Conservation (phyloP, 2,113 vertebrate genomes). For the Dasyprocta punctata region DNA sequence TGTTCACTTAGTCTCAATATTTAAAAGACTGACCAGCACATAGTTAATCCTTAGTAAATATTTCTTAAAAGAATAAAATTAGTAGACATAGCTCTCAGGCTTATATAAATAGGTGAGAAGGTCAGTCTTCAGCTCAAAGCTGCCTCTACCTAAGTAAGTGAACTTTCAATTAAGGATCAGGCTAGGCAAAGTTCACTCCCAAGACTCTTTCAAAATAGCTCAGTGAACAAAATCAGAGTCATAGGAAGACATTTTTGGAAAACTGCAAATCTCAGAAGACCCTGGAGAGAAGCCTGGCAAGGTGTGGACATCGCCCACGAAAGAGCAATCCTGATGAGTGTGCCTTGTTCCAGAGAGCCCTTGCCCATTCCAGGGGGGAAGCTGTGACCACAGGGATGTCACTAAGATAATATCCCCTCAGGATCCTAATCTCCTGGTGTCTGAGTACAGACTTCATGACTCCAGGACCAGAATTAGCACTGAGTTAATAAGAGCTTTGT, state of each 20-base stretch:
- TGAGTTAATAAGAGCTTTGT: background rate
- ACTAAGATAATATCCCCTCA: background rate
- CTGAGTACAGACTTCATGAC: slow-evolving; percentile 50
- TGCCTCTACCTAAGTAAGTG: background rate
- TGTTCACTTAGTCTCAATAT: background rate
- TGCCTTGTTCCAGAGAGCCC: rapidly evolving
- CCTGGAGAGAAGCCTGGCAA: background rate
- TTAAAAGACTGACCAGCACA: background rate
- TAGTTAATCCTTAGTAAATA: background rate
- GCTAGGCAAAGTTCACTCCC: background rate
- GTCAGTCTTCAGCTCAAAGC: background rate
- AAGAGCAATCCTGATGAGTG: rapidly evolving
- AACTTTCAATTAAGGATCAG: background rate
- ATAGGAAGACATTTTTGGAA: background rate
- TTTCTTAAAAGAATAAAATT: background rate
- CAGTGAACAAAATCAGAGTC: background rate
- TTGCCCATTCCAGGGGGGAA: background rate
- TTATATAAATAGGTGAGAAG: rapidly evolving
- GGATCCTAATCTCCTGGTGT: slow-evolving; percentile 2
- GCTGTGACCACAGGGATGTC: background rate
- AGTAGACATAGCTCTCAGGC: background rate
- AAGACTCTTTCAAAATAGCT: background rate
- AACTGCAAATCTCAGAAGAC: background rate
- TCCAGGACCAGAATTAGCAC: slow-evolving; percentile 41
- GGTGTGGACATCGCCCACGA: rapidly evolving